Evolutionary conservation across 2,888 invertebrate species (phyloP).

Genomic region (Cephus spinipes): DNA sequence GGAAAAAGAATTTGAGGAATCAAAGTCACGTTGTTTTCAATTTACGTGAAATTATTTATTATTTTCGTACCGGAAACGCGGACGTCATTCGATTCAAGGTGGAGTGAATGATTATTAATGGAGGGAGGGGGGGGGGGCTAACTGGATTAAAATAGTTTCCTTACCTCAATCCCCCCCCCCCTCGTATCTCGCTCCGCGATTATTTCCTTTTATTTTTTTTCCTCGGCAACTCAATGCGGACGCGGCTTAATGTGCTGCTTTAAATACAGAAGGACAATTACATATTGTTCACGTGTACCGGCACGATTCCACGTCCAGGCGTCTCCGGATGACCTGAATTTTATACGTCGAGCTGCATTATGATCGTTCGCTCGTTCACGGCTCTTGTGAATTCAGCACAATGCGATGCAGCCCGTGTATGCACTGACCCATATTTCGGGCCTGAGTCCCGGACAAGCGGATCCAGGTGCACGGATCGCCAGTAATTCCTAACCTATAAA

Average conservation of each 20-base stretch:
- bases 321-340: not conserved
- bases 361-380: not conserved
- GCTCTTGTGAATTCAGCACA: not conserved
- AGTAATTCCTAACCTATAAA: not conserved
- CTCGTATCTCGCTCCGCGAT: not conserved
- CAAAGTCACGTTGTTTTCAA: not conserved
- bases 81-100: not conserved
- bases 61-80: not conserved
- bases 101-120: not conserved
- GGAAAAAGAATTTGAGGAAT: not conserved
- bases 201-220: not conserved
- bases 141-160: not conserved
- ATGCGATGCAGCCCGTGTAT: not conserved
- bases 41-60: not conserved
- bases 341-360: not conserved
- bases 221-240: not conserved
- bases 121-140: not conserved
- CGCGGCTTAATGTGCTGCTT: not conserved
- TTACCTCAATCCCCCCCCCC: not conserved
- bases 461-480: not conserved
- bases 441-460: not conserved
- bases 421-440: not conserved
- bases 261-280: not conserved
- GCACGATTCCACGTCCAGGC: not conserved
- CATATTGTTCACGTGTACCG: not conserved